Base-by-base conservation (phyloP, 2,797 vertebrate species). In the Cephalopachus bancanus region DNA sequence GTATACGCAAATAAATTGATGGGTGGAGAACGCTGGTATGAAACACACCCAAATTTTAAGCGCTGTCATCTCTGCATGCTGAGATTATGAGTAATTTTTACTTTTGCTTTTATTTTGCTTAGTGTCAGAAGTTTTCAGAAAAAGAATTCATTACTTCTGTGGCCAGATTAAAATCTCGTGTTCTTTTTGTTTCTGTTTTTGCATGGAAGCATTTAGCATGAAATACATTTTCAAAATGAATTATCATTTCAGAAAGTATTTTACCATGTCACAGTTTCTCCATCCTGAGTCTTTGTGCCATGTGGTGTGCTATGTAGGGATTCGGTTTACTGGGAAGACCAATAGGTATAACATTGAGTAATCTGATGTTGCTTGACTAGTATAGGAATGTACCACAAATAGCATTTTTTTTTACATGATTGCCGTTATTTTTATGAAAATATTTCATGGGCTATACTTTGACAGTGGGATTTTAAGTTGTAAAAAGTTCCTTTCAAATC, bases 391-490 rank as follows among this genome's bases (percentile, higher is more conserved):
- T n/a, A 51, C 15, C 15, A 37, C 37, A 22, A 57, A 57, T 67
- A 80, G 20, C 76, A 44, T 80, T 78, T 71, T 76, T 84, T 60
- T 28, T 16, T 44, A 75, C 20, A 33, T 67, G 74, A 83, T 80
- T 93, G 83, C 83, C 30, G 71, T 89, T 97, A 90, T 37, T 91
- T 97, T 96, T 67, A 64, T 28, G 64, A 3, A 33, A 94, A 95
- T 85, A 90, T 97, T 96, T 97, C 97, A 81, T 55, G 76, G 87
- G 26, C 79, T 96, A 95, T 74, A 87, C 96, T 94, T 98, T 94
- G 96, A 96, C 84, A 93, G 89, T 96, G 96, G 67, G 65, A 94
- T 97, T 98, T 98, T 91, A 96, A 93, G 81, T 88, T 65, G 74
- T 97, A 97, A 91, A 93, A 97, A 93, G 1, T 51, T 96, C 94